phyloP scores from a whole-genome alignment of 2,888 invertebrate genomes.

The Yponomeuta sedellus region DNA sequence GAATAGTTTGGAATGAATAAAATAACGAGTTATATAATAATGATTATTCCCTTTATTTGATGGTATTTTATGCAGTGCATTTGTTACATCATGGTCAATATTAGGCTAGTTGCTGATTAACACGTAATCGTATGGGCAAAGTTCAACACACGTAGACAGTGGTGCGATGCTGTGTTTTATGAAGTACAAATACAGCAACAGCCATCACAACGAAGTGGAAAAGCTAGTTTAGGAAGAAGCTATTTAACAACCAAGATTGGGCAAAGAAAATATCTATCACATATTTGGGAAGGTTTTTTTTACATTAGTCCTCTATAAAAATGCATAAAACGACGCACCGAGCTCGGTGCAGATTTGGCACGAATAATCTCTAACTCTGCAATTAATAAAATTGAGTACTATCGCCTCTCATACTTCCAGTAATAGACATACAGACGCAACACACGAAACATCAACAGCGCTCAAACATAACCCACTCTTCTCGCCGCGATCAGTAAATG shows the following conservation, averaged over 20 bases:
- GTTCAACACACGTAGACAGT: too few relatives aligned
- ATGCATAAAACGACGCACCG: neutral
- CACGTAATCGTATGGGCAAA: too few relatives aligned
- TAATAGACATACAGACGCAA: slow-evolving; percentile 16
- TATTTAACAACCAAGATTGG: neutral
- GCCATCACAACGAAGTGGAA: slow-evolving; percentile 25
- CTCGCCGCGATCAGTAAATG: slow-evolving; percentile 29
- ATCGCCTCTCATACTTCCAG: neutral
- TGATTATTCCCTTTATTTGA: slow-evolving; percentile 55
- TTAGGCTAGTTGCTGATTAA: neutral
- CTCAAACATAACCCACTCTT: slow-evolving; percentile 23
- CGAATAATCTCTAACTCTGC: slow-evolving; percentile 35
- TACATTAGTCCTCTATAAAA: neutral
- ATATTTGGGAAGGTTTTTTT: neutral
- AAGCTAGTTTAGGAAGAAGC: neutral
- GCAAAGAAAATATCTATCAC: neutral
- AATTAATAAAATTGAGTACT: slow-evolving; percentile 1
- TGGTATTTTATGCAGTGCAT: slow-evolving; percentile 24
- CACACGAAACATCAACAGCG: slow-evolving; percentile 6
- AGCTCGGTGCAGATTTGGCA: slow-evolving; percentile 57
- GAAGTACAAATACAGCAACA: slow-evolving; percentile 1
- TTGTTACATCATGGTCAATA: slow-evolving; percentile 3
- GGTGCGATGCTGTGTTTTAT: slow-evolving; percentile 5
- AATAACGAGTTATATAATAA: neutral
- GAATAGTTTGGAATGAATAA: neutral